phyloP scores from a whole-genome alignment of 2,888 invertebrate genomes.

The Timema podura region DNA sequence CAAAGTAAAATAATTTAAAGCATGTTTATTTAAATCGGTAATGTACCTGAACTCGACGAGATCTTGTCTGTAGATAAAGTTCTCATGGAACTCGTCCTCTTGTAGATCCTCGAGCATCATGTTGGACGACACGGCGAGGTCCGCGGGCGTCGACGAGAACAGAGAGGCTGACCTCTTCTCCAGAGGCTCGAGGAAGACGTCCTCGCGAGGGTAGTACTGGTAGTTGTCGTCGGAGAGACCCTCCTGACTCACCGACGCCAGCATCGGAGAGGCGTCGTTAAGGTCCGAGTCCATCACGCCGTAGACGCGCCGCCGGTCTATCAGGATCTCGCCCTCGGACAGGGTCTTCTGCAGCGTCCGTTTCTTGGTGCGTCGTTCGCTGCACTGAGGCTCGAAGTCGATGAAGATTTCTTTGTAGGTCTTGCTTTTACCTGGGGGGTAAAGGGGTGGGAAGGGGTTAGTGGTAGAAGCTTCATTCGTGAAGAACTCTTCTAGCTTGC shows the following conservation, averaged over 20 bases:
- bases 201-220: constrained; percentile 16
- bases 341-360: constrained; percentile 64
- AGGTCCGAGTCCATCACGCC: constrained; percentile 45
- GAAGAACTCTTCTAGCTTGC: too few species aligned
- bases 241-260: constrained; percentile 61
- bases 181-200: constrained; percentile 38
- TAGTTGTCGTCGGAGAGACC: constrained; percentile 2
- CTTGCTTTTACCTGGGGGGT: constrained; percentile 42
- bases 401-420: constrained; percentile 79
- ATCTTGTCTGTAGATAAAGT: constrained; percentile 58
- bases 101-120: constrained; percentile 41
- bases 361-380: constrained; percentile 42
- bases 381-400: constrained; percentile 72
- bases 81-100: constrained; percentile 73
- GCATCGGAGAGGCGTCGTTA: constrained; percentile 49
- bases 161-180: constrained; percentile 42
- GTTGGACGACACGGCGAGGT: constrained; percentile 41
- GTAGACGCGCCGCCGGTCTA: constrained; percentile 1
- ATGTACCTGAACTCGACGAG: too few species aligned
- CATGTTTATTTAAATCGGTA: too few species aligned
- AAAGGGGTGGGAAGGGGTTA: not conserved
- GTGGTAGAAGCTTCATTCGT: too few species aligned
- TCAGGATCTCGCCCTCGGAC: constrained; percentile 70
- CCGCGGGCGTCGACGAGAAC: constrained; percentile 45
- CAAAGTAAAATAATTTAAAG: too few species aligned